These are phyloP conservation scores for Zhuqinia jingwanae DNA, from an alignment of 2,888 invertebrate genomes.

Conservation along the genomic window DNA sequence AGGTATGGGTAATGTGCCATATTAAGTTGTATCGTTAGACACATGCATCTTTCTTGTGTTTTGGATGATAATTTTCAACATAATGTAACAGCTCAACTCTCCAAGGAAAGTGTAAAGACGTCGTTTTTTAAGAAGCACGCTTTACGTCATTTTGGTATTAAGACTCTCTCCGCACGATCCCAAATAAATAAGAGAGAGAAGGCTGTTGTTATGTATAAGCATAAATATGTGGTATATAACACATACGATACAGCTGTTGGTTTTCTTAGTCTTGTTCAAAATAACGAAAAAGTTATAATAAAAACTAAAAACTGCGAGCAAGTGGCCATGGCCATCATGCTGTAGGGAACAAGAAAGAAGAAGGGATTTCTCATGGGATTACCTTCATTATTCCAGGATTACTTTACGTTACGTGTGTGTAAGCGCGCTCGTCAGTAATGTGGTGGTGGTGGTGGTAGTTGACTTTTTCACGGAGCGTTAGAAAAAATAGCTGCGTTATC, in stretches of 20 bases:
- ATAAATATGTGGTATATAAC: not conserved
- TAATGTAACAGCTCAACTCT: too few relatives aligned
- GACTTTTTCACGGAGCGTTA: conserved; percentile 55
- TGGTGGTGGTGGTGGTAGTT: conserved; percentile 27
- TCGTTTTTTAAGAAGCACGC: too few relatives aligned
- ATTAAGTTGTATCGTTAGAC: too few relatives aligned
- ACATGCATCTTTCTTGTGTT: too few relatives aligned
- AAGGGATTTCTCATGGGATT: conserved; percentile 62
- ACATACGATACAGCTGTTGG: conserved; percentile 9
- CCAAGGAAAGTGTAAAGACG: too few relatives aligned
- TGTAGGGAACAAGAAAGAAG: conserved; percentile 28
- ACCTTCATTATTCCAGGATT: conserved; percentile 66
- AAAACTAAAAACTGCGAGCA: not conserved
- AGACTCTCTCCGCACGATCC: too few relatives aligned
- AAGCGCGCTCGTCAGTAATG: not conserved
- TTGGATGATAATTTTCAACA: too few relatives aligned
- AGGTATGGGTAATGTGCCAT: too few relatives aligned
- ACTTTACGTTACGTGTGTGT: conserved; percentile 52
- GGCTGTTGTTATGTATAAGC: too few relatives aligned
- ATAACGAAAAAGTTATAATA: conserved; percentile 35
- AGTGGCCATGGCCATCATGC: not conserved
- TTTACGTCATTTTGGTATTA: too few relatives aligned
- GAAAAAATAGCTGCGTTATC: too few relatives aligned
- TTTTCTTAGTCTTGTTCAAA: conserved; percentile 26
- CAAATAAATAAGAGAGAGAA: too few relatives aligned